Conservation (phyloP, 2,888 invertebrate genomes). For the Trachelus iudaicus region DNA sequence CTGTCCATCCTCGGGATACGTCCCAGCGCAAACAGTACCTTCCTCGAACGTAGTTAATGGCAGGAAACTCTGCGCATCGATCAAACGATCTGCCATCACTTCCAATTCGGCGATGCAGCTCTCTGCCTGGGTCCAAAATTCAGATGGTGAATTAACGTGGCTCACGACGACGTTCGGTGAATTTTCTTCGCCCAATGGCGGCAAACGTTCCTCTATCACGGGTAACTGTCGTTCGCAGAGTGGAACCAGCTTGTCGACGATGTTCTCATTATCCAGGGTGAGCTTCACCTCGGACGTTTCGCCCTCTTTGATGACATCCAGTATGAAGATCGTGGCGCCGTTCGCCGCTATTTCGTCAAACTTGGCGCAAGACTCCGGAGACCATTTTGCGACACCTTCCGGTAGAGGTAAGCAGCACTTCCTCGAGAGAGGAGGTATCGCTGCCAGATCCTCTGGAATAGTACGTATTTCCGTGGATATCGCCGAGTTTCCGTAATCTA, state of each 20-base stretch:
- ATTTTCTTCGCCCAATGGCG: slow-evolving; percentile 57
- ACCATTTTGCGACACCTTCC: slow-evolving; percentile 65
- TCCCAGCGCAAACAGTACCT: slow-evolving; percentile 74
- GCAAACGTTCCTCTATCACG: slow-evolving; percentile 44
- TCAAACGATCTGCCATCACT: slow-evolving; percentile 69
- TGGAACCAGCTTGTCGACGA: slow-evolving; percentile 69
- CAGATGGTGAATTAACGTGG: slow-evolving; percentile 46
- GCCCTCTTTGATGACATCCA: slow-evolving; percentile 70
- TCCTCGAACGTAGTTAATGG: slow-evolving; percentile 66
- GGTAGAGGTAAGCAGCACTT: slow-evolving; percentile 72
- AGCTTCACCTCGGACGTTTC: slow-evolving; percentile 75
- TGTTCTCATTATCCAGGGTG: slow-evolving; percentile 71
- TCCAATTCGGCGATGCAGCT: slow-evolving; percentile 69
- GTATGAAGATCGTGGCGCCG: slow-evolving; percentile 67
- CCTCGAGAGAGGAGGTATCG: slow-evolving; percentile 72
- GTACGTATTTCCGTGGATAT: slow-evolving; percentile 71
- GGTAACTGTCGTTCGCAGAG: slow-evolving; percentile 29
- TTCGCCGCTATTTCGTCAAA: slow-evolving; percentile 63
- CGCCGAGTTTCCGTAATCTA: slow-evolving; percentile 79
- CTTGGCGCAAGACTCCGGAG: slow-evolving; percentile 55
- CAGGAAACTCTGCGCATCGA: slow-evolving; percentile 69
- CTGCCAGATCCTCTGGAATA: slow-evolving; percentile 72
- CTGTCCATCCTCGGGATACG: slow-evolving; percentile 73
- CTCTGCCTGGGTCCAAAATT: slow-evolving; percentile 62
- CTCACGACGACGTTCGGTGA: slow-evolving; percentile 43